Conservation (phyloP, 1,140 invertebrate genomes). For the Penaeus chinensis region DNA sequence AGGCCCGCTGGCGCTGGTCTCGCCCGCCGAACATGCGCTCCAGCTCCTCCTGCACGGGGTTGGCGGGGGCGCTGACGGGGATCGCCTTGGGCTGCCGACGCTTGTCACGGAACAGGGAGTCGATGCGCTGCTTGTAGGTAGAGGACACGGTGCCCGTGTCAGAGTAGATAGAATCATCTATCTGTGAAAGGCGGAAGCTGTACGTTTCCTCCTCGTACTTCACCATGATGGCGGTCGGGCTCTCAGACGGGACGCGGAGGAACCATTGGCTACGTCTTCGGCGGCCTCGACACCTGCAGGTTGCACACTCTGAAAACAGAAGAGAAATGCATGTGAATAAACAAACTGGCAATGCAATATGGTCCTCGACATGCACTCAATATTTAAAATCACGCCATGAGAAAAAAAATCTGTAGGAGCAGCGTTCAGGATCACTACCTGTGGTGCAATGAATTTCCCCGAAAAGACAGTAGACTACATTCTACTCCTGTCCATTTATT, state of each 20-base stretch:
- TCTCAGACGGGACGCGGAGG: background rate
- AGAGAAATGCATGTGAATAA: too few relatives aligned
- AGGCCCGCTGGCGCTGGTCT: constrained; percentile 63
- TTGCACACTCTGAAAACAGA: too few relatives aligned
- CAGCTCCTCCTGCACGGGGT: constrained; percentile 56
- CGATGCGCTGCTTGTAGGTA: constrained; percentile 84
- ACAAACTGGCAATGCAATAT: too few relatives aligned
- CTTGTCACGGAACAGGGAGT: constrained; percentile 81
- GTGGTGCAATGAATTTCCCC: too few relatives aligned
- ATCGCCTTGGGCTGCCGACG: constrained; percentile 67
- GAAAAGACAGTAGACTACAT: too few relatives aligned
- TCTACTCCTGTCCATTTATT: too few relatives aligned
- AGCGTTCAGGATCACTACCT: too few relatives aligned
- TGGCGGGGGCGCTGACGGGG: constrained; percentile 14
- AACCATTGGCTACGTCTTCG: too few relatives aligned
- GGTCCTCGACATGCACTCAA: too few relatives aligned
- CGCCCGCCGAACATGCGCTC: constrained; percentile 61
- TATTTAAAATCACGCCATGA: too few relatives aligned
- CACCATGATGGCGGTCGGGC: constrained; percentile 44
- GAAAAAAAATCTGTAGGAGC: too few relatives aligned
- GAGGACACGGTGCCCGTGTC: constrained; percentile 68
- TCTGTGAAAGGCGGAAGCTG: constrained; percentile 61
- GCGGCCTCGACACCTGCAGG: too few relatives aligned
- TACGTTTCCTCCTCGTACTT: constrained; percentile 59
- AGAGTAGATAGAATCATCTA: constrained; percentile 48